Evolutionary conservation across 2,888 invertebrate species (phyloP), one percentile per base, ranked within the genome.

Genomic region (Tridacna gigas): DNA sequence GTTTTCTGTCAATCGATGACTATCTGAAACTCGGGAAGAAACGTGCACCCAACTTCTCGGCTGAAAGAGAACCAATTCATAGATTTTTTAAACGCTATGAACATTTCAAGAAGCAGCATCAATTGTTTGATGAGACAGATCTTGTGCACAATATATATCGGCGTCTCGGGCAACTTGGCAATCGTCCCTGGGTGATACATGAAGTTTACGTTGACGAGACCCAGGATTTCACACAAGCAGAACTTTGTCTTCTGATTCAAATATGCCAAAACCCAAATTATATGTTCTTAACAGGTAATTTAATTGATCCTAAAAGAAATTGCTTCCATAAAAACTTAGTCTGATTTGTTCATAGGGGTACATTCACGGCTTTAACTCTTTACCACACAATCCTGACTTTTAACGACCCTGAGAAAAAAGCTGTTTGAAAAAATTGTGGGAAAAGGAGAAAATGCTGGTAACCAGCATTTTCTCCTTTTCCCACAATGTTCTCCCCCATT

Each of bases 151-250:
- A 90, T 51, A 77, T 89, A 18, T 88, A 79, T 65, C n/a, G 74
- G 0, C 83, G 92, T 4, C 77, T 92, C 25, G 65, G 77, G 25
- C 74, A 83, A 25, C 56, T 74, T 26, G 66, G 77, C 15, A 45
- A 73, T 11, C 74, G 80, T 20, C 79, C 86, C 12, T 91, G 90
- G 89, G 80, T 88, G 0, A 71, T 92, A 11, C 92, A 91, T 74
- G 90, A 92, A 86, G 82, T 93, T n/a, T 93, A 89, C 83, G 92
- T 93, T 0, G 93, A 93, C 76, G 93, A 93, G 83, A 92, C 92
- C 0, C 93, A 93, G 80, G 93, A 93, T 74, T 93, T 93, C 84
- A 92, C 93, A 0, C 93, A 93, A 79, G 92, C 93, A 26, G 93
- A 93, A 77, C 84, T 93, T n/a, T 90, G 90, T 76, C 89, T 93